These are phyloP conservation scores for Sternarchorhynchus goeldii DNA, from an alignment of 2,797 vertebrate species.

Conservation along the genomic window DNA sequence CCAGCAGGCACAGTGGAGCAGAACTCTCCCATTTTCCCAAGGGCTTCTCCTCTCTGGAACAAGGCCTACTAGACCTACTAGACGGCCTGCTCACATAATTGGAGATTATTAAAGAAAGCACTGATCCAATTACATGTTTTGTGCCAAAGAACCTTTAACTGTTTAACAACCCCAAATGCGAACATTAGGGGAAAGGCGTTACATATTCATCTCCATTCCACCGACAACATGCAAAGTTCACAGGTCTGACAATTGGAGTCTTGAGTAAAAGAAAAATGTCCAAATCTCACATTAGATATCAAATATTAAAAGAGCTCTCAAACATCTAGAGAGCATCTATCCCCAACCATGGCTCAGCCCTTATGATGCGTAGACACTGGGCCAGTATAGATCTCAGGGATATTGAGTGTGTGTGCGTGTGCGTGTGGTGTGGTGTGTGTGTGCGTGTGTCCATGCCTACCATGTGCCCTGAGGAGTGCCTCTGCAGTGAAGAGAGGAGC, in stretches of 20 bases:
- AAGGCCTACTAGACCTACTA: slow-evolving; percentile 28
- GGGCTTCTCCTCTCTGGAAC: slow-evolving; percentile 48
- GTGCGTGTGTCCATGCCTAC: slow-evolving; percentile 69
- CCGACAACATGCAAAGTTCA: too few relatives aligned
- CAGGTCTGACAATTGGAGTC: too few relatives aligned
- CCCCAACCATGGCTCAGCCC: too few relatives aligned
- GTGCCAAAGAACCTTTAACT: slow-evolving; percentile 14
- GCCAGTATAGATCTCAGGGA: too few relatives aligned
- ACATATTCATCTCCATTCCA: too few relatives aligned
- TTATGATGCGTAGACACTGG: too few relatives aligned
- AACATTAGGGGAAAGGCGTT: neutral
- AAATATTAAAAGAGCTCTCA: too few relatives aligned
- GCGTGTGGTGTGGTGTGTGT: too few relatives aligned
- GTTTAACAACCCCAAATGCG: slow-evolving; percentile 21
- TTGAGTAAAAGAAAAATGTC: too few relatives aligned
- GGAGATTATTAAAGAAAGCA: slow-evolving; percentile 50
- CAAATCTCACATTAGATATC: too few relatives aligned
- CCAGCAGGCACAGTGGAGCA: slow-evolving; percentile 36
- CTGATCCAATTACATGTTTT: slow-evolving; percentile 38
- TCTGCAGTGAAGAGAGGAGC: slow-evolving; percentile 97
- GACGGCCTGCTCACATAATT: slow-evolving; percentile 47
- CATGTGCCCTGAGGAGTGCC: slow-evolving; percentile 94
- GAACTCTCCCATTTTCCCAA: slow-evolving; percentile 42
- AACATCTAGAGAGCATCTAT: too few relatives aligned
- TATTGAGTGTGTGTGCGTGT: too few relatives aligned